Evolutionary conservation across 2,113 vertebrate genomes (phyloP), one percentile per base, ranked within the genome.

Genomic region (Chauna torquata): DNA sequence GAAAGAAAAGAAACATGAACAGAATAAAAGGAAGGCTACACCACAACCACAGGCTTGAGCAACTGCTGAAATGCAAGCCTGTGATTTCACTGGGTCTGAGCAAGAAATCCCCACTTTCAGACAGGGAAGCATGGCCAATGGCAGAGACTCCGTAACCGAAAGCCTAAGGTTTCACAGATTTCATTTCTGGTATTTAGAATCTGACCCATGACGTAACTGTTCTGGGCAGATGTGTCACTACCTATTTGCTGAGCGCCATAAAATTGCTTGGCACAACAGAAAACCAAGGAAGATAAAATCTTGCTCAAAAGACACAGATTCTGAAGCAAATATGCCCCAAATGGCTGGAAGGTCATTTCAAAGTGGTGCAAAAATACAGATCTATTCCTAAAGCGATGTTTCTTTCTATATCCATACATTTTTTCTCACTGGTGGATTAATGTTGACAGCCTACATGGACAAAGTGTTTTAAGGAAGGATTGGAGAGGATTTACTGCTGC

Each of bases 401-500:
- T 92, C 82, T 92, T 92, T 96, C 96, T 85, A 72, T 47, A 92
- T 92, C 94, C 74, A 69, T 88, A 44, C 72, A 86, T 89, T 90
- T 54, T 74, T 88, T 91, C 90, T 44, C 82, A 38, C 4, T 47
- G 94, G 93, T 92, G 92, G 91, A 97, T 97, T 95, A 96, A 97
- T 74, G 94, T 68, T 91, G 96, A 96, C 93, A 97, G 96, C 86
- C 88, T 95, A 95, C 94, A 90, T 32, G 93, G 95, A 94, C 76
- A 12, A 97, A 96, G 93, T 96, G 95, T 97, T 97, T 97, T 94
- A 97, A 94, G 89, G 95, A 88, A 88, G 95, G 95, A 96, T 96
- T 96, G 96, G 90, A 95, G 91, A 84, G 95, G 96, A 96, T 96
- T 96, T 95, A 86, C 54, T 96, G 87, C 87, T 96, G 91, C 95